A percentile compares a stretch with the other conserved stretches of the same genome.
These are phyloP conservation scores for Mesodorylaimus sp. DNA, from an alignment of 2,888 invertebrate species.

Conservation along the genomic window DNA sequence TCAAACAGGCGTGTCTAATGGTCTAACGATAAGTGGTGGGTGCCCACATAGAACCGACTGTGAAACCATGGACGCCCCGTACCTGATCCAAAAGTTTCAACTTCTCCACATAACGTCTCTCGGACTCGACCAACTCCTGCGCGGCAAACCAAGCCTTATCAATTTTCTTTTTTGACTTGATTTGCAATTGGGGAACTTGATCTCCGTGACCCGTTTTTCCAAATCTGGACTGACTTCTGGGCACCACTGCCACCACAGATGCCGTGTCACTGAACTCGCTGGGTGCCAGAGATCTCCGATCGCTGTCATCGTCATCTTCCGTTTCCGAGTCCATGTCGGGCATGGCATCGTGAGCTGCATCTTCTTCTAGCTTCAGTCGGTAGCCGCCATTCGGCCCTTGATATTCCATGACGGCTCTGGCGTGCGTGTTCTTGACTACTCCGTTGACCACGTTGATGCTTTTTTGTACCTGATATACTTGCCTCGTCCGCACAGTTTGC, in stretches of 20 bases:
- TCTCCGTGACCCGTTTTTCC: not conserved
- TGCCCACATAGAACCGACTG: too few relatives aligned
- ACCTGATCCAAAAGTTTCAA: conserved; percentile 46
- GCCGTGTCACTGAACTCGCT: not conserved
- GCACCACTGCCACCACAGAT: too few relatives aligned
- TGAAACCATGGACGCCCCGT: too few relatives aligned
- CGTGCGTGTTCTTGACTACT: not conserved
- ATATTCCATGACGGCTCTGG: not conserved
- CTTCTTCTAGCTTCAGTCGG: conserved; percentile 22
- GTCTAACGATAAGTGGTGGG: too few relatives aligned
- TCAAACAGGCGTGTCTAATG: too few relatives aligned
- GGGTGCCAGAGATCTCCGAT: not conserved
- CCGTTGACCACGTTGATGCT: not conserved
- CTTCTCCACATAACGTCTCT: conserved; percentile 43
- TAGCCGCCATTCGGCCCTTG: conserved; percentile 23
- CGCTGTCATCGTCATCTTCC: conserved; percentile 21
- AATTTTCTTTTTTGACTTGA: conserved; percentile 13
- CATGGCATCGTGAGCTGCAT: conserved; percentile 21
- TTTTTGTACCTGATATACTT: not conserved
- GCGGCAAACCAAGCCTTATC: conserved; percentile 37
- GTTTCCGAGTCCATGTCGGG: conserved; percentile 13
- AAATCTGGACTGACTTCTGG: too few relatives aligned
- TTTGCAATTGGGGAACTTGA: not conserved
- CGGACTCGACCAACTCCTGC: conserved; percentile 43
- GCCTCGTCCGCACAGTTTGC: not conserved